phyloP scores from a whole-genome alignment of 2,797 vertebrate genomes.

The Pampus argenteus region DNA sequence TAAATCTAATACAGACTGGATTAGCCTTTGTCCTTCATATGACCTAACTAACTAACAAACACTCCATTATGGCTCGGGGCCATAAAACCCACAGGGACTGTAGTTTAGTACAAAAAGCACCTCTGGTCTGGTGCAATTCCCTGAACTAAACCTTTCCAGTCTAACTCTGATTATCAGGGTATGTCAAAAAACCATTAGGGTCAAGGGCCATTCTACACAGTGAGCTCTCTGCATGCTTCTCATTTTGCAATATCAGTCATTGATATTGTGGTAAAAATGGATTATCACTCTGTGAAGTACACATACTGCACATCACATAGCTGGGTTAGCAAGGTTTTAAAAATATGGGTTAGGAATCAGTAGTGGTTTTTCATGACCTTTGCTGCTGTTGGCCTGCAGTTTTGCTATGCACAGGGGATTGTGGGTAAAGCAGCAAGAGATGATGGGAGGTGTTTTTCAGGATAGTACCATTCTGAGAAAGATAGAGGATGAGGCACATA shows the following conservation, averaged over 20 bases:
- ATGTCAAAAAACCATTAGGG: constrained; percentile 61
- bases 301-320: not conserved
- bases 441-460: constrained; percentile 53
- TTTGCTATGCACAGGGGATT: constrained; percentile 56
- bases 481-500: constrained; percentile 6
- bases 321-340: constrained; percentile 28
- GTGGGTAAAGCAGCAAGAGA: constrained; percentile 51
- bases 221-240: constrained; percentile 32
- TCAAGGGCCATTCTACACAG: constrained; percentile 37
- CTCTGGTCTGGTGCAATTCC: constrained; percentile 60
- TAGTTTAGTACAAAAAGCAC: constrained; percentile 63
- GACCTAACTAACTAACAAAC: constrained; percentile 70
- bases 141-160: constrained; percentile 61
- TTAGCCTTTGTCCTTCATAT: constrained; percentile 75
- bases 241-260: constrained; percentile 36
- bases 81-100: constrained; percentile 58
- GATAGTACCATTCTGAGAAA: not conserved
- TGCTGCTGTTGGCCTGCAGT: constrained; percentile 56
- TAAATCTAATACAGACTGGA: constrained; percentile 64
- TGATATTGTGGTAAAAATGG: not conserved
- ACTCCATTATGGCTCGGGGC: constrained; percentile 66
- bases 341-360: constrained; percentile 44
- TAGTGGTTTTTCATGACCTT: constrained; percentile 64
- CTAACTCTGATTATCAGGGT: constrained; percentile 56
- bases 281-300: not conserved